Base-by-base conservation (phyloP, 2,797 vertebrate species). In the Ctenosaura bakeri region DNA sequence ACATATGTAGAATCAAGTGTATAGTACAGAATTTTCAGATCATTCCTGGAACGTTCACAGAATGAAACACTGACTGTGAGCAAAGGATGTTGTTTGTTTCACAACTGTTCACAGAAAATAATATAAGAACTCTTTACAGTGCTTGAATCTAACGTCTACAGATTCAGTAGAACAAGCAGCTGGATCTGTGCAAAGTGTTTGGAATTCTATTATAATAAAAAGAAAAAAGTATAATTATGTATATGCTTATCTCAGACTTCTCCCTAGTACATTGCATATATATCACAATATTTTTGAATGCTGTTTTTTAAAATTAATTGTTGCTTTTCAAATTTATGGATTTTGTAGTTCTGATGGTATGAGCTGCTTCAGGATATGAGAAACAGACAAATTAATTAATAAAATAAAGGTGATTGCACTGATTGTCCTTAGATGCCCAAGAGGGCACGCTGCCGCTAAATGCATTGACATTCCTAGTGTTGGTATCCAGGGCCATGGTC, bases 401-500 rank as follows among this genome's bases (percentile, higher is more conserved):
- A 90, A 85, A 10, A 38, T 2, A 7, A 0, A 0, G 42, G 6
- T 81, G 77, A 26, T 5, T 29, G 3, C 4, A 77, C 56, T 87
- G 52, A 38, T 87, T 93, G 22, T 86, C 92, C 56, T 85, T 77
- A 32, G 14, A 62, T 56, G 35, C 71, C 24, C 62, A 3, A 1
- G 50, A 24, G 76, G 81, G 59, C 0, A 0, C 14, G 10, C 7
- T n/a, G 38, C 83, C 76, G 50, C 82, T 52, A 5, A 0, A 0
- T 74, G 10, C 54, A 0, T 85, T 42, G 13, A 89, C n/a, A n/a
- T 74, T 74, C 80, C 32, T 76, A n/a, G 29, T 56, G n/a, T 42
- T 38, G 52, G 29, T 54, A 22, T 24, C 52, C 64, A 89, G 86
- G 88, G 77, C 35, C 24, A 1, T 24, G 18, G 1, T 38, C 78